Evolutionary conservation across 2,113 vertebrate genomes (phyloP), one percentile per base, ranked within the genome.

Genomic region (Malurus elegans): DNA sequence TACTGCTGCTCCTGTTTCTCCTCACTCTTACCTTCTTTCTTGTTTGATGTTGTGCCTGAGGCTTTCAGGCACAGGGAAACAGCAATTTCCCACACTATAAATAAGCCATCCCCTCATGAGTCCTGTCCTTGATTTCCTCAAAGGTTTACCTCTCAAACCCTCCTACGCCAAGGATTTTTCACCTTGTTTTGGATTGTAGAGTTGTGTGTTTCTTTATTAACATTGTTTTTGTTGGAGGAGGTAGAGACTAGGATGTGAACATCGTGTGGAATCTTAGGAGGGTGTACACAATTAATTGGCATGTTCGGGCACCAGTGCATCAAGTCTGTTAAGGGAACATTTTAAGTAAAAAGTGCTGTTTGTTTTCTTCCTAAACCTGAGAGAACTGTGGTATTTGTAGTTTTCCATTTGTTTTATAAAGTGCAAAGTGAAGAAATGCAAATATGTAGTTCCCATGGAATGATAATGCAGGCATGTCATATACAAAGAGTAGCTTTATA

Each of bases 31-130:
- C 92, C 89, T 93, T 95, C 86, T 90, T 95, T 93, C 57, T 92
- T 92, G 91, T 93, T 95, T 95, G 91, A 87, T 93, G 83, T 91
- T 84, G 73, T 95, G 89, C 95, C 91, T 78, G 69, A 92, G 92
- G 88, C 92, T 91, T 71, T n/a, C n/a, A n/a, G n/a, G n/a, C n/a
- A n/a, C n/a, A n/a, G n/a, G n/a, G n/a, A n/a, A n/a, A 26, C 80
- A 89, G 86, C 79, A 74, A 69, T 93, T 96, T 92, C 89, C 94
- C 94, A 95, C 88, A 92, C 69, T 88, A 80, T 86, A 88, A 93
- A 90, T 94, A 86, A 93, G 51, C 72, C 51, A 4, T 50, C 71
- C 60, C 58, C 51, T 83, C 67, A 2, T 1, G 3, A 74, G 75
- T 44, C 86, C 82, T 93, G 69, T 83, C 92, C 83, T 45, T 56